Evolutionary conservation across 1,140 invertebrate genomes (phyloP).

Genomic region (Drosophila lowei): DNA sequence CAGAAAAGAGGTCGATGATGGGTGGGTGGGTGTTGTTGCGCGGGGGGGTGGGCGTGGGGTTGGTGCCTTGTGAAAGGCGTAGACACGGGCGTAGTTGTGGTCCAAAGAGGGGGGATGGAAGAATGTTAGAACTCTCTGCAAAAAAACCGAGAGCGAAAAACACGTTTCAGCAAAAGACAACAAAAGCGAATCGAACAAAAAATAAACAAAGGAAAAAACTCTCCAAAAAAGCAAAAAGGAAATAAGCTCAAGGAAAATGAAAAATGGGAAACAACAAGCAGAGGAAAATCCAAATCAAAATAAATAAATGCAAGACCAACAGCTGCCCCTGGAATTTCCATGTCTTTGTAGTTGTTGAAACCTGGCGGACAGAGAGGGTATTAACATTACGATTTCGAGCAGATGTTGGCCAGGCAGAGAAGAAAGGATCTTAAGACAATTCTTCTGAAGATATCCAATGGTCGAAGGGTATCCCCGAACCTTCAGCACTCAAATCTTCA

Average conservation of each 20-base stretch:
- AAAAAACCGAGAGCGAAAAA: too few species aligned
- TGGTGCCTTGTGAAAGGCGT: conserved; percentile 26
- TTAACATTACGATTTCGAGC: too few species aligned
- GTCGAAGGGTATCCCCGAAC: too few species aligned
- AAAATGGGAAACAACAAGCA: conserved; percentile 53
- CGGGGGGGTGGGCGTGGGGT: conserved; percentile 8
- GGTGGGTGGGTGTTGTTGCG: conserved; percentile 54
- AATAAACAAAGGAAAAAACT: background rate
- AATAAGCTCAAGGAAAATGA: conserved; percentile 39
- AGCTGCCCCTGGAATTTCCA: conserved; percentile 45
- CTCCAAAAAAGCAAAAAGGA: conserved; percentile 15
- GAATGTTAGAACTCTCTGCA: conserved; percentile 21
- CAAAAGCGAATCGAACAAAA: too few species aligned
- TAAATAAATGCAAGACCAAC: conserved; percentile 70
- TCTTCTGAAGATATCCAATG: too few species aligned
- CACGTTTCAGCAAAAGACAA: too few species aligned
- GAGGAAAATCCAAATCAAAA: conserved; percentile 58
- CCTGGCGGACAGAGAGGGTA: too few species aligned
- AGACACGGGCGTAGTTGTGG: conserved; percentile 18
- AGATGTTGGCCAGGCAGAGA: too few species aligned
- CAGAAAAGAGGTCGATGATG: conserved; percentile 80
- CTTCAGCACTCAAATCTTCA: too few species aligned
- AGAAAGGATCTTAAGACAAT: too few species aligned
- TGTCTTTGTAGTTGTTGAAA: too few species aligned
- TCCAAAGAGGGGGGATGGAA: conserved; percentile 7